Percentiles rank a stretch among this genome's conserved stretches.
Conservation (phyloP, 1,140 invertebrate genomes). For the Aphaenogaster rudis region DNA sequence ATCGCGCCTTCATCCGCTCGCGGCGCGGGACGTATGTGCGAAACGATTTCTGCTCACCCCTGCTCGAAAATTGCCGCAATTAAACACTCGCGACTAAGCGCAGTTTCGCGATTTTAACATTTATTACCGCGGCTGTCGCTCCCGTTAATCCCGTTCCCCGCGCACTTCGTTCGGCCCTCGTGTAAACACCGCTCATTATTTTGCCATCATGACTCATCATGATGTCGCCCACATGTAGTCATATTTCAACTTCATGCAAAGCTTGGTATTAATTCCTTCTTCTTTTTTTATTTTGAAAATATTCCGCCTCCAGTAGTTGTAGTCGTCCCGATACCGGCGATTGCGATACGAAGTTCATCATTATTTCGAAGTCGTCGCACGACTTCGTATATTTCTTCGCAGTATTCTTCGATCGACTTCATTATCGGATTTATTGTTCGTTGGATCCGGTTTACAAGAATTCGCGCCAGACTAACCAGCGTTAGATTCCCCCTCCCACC, state of each 20-base stretch:
- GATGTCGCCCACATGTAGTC: neutral
- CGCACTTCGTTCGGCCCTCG: neutral
- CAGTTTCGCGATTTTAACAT: conserved; percentile 28
- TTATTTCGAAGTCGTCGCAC: conserved; percentile 15
- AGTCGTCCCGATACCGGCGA: neutral
- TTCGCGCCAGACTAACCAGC: neutral
- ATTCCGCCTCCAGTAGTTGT: neutral
- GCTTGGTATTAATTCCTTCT: neutral
- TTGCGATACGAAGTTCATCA: neutral
- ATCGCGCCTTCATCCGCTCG: neutral
- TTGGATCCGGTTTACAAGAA: neutral
- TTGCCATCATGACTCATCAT: conserved; percentile 20
- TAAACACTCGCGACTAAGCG: conserved; percentile 28
- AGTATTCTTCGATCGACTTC: neutral
- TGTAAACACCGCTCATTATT: conserved; percentile 35
- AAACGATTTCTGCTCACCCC: neutral
- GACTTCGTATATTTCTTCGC: neutral
- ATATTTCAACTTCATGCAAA: neutral
- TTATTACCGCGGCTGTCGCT: conserved; percentile 1
- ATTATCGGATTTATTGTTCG: neutral
- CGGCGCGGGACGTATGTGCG: neutral
- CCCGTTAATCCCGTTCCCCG: neutral
- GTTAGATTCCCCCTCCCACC: neutral
- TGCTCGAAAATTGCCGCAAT: conserved; percentile 18
- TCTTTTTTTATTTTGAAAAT: neutral